A percentile compares a stretch with the other conserved stretches of the same genome.
phyloP scores from a whole-genome alignment of 2,113 vertebrate genomes.

The Corythornis vintsioides region DNA sequence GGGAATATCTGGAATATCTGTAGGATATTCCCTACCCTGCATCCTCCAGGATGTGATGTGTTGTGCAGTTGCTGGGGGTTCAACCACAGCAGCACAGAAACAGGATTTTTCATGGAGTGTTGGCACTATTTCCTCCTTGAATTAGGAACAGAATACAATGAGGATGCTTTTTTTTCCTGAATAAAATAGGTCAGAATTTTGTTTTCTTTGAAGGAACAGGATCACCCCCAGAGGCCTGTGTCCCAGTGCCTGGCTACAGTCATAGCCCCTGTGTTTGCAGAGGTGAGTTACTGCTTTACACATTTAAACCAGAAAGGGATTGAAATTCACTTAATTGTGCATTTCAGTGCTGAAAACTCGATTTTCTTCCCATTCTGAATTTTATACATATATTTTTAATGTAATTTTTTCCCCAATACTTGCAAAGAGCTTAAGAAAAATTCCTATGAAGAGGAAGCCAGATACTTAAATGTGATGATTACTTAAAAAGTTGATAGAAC shows the following conservation, averaged over 20 bases:
- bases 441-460: background rate
- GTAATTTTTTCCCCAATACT: background rate
- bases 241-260: slow-evolving; percentile 92
- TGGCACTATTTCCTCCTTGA: background rate
- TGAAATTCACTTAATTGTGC: background rate
- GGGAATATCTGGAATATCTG: too few relatives aligned
- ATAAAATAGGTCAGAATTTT: background rate
- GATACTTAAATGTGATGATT: background rate
- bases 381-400: background rate
- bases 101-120: background rate
- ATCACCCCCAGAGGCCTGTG: slow-evolving; percentile 85
- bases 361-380: background rate
- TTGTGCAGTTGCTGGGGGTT: background rate
- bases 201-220: slow-evolving; percentile 75
- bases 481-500: background rate
- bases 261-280: slow-evolving; percentile 91
- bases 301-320: background rate
- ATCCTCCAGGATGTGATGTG: too few relatives aligned
- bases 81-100: background rate
- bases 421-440: background rate
- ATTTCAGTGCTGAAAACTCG: background rate
- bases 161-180: background rate
- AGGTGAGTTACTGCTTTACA: slow-evolving; percentile 79
- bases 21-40: too few relatives aligned
- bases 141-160: background rate